These are phyloP conservation scores for Sarcophaga carnaria DNA, from an alignment of 2,888 invertebrate species.

Conservation along the genomic window DNA sequence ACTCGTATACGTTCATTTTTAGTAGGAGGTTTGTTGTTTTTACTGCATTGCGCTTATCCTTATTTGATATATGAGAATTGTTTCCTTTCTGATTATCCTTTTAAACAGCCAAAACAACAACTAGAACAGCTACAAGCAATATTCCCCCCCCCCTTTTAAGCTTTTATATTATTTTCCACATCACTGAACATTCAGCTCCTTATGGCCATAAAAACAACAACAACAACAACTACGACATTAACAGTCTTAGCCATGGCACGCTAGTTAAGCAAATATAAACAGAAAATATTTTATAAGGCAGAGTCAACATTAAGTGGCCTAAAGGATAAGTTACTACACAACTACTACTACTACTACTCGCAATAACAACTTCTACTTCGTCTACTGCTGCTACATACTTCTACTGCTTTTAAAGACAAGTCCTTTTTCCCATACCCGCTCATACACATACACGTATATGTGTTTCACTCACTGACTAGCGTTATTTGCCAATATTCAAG, in stretches of 20 bases:
- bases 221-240: neutral
- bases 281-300: slow-evolving; percentile 46
- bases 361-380: neutral
- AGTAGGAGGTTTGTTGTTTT: slow-evolving; percentile 78
- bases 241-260: slow-evolving; percentile 38
- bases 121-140: neutral
- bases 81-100: slow-evolving; percentile 68
- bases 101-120: slow-evolving; percentile 51
- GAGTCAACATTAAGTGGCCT: slow-evolving; percentile 65
- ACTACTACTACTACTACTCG: neutral
- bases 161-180: slow-evolving; percentile 69
- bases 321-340: slow-evolving; percentile 47
- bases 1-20: slow-evolving; percentile 66
- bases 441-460: too few species aligned
- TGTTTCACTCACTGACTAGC: neutral
- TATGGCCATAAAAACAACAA: slow-evolving; percentile 40
- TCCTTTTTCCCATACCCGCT: slow-evolving; percentile 4
- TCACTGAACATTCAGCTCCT: slow-evolving; percentile 64
- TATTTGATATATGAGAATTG: slow-evolving; percentile 81
- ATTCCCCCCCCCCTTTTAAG: slow-evolving; percentile 50
- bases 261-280: slow-evolving; percentile 66
- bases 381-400: too few species aligned
- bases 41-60: slow-evolving; percentile 83
- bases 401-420: slow-evolving; percentile 10
- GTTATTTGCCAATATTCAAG: slow-evolving; percentile 46